Base-by-base conservation (phyloP, 2,888 invertebrate genomes). In the Flabesymbios commensalis region DNA sequence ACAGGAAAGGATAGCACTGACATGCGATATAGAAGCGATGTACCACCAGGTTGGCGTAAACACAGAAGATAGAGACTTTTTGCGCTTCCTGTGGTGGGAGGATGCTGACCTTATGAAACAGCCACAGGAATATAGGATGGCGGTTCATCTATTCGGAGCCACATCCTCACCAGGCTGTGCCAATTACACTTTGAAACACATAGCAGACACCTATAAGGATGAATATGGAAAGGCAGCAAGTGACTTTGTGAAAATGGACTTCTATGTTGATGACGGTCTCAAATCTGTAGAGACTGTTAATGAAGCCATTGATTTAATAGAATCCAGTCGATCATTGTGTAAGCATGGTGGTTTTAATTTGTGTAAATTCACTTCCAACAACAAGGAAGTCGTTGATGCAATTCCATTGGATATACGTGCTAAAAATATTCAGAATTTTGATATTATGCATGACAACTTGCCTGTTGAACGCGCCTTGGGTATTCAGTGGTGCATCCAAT, bases 401-500 rank as follows among this genome's bases (percentile, higher is more conserved):
- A 7, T 61, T 3, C 57, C 57, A 36, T n/a, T 10, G n/a, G 48
- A 48, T 24, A 36, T 36, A 7, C 33, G 57, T 24, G 7, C 49
- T 3, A 49, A 7, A 5, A 10, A 26, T 17, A 17, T 51, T n/a
- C 31, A 57, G 26, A 49, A 22, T 7, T 26, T 14, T 3, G 26
- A 53, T 42, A 4, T 57, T 2, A 10, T 7, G 7, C 5, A 29
- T 10, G 48, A 57, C 22, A 5, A 19, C 17, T 14, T 36, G n/a
- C 31, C 49, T 14, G 19, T 43, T n/a, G 55, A 56, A 33, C 5
- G 59, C 5, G 28, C 52, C 5, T 29, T 59, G 2, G 69, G 70
- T n/a, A 42, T 67, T 19, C 57, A 64, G 26, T 70, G 70, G 72
- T 65, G 64, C 52, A 53, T 67, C 3, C 61, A 68, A 19, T 63